phyloP scores from a whole-genome alignment of 2,797 vertebrate genomes.

The Thaleichthys pacificus region DNA sequence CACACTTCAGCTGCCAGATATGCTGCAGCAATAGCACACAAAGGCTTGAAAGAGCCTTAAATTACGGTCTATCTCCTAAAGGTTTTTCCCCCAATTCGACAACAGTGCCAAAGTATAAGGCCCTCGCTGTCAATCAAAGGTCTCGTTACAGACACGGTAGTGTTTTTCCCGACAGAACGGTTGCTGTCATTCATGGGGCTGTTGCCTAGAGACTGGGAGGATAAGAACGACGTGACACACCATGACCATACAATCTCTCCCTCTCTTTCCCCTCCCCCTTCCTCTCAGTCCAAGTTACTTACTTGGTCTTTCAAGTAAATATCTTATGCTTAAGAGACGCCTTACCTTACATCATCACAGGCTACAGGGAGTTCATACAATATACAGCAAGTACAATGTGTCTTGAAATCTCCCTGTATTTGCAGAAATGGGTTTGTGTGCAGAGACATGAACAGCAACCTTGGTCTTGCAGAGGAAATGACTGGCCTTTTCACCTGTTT shows the following conservation, averaged over 20 bases:
- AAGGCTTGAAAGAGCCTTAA: conserved; percentile 7
- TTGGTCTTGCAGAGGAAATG: no score
- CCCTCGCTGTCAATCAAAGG: conserved; percentile 2
- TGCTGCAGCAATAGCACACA: conserved; percentile 13
- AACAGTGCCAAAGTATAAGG: not conserved
- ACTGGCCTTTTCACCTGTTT: no score
- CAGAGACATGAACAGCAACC: no score
- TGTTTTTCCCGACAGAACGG: no score
- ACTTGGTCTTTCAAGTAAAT: no score
- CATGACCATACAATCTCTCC: not conserved
- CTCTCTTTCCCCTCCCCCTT: conserved; percentile 13
- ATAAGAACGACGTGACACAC: conserved; percentile 21
- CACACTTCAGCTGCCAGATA: conserved; percentile 4
- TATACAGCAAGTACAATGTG: no score
- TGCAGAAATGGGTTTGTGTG: no score
- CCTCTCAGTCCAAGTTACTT: not conserved
- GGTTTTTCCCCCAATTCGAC: not conserved
- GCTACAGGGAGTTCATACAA: no score
- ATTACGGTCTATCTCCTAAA: conserved; percentile 5
- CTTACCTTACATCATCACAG: no score
- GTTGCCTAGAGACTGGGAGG: conserved; percentile 14
- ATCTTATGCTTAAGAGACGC: no score
- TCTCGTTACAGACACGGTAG: not conserved
- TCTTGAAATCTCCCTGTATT: no score
- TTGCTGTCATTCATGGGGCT: not conserved